Conservation (phyloP, 1,140 invertebrate species). For the Chionoecetes opilio region DNA sequence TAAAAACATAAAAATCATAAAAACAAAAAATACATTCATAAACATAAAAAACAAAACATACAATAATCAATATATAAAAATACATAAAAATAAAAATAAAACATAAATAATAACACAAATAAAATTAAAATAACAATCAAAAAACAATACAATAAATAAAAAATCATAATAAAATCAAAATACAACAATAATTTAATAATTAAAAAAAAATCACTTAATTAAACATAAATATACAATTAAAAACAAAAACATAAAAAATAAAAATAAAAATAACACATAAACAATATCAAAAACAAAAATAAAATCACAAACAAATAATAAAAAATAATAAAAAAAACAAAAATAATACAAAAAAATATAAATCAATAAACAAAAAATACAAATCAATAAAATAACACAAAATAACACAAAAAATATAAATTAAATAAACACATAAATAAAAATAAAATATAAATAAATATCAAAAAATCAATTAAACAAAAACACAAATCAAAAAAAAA, state of each 20-base stretch:
- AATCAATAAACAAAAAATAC: no score
- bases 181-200: neutral
- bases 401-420: neutral
- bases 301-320: neutral
- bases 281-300: no score
- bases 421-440: no score
- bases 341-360: no score
- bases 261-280: slow-evolving; percentile 32
- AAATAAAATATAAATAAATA: no score
- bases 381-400: neutral
- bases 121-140: neutral
- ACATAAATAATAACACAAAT: neutral
- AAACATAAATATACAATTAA: neutral
- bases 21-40: neutral
- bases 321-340: no score
- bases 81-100: neutral
- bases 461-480: no score
- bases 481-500: no score
- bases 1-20: neutral
- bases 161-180: neutral
- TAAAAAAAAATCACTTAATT: neutral
- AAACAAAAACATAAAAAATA: no score
- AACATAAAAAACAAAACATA: neutral
- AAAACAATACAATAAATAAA: neutral
- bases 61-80: neutral